phyloP scores from a whole-genome alignment of 2,113 vertebrate genomes.

The Brachypodius melanocephalos region DNA sequence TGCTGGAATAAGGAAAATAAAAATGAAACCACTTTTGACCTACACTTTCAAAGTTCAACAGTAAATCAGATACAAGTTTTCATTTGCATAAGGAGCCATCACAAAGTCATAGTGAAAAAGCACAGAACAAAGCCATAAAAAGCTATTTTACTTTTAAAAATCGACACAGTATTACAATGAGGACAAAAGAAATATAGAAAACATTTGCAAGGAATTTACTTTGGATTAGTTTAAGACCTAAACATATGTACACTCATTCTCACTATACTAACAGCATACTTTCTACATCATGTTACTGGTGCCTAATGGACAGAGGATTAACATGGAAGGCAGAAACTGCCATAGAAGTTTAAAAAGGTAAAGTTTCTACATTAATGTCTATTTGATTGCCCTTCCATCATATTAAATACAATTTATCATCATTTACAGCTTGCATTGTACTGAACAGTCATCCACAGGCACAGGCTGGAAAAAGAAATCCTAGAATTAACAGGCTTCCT shows the following conservation, averaged over 20 bases:
- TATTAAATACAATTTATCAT: not conserved
- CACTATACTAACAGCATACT: not conserved
- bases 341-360: not conserved
- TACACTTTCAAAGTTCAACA: not conserved
- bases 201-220: not conserved
- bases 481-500: not conserved
- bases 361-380: not conserved
- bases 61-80: not conserved
- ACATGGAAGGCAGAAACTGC: not conserved
- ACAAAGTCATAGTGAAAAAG: not conserved
- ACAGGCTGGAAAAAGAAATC: not conserved
- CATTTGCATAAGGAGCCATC: not conserved
- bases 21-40: not conserved
- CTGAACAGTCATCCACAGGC: not conserved
- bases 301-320: not conserved
- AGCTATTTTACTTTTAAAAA: not conserved
- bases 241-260: not conserved
- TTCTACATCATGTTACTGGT: not conserved
- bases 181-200: not conserved
- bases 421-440: not conserved
- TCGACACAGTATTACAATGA: not conserved
- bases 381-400: not conserved
- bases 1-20: conserved; percentile 69
- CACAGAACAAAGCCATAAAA: not conserved
- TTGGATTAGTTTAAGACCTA: not conserved